A percentile compares a stretch with the other conserved stretches of the same genome.
These are phyloP conservation scores for Emydoidea blandingii DNA, from an alignment of 2,797 vertebrate species.

Conservation along the genomic window DNA sequence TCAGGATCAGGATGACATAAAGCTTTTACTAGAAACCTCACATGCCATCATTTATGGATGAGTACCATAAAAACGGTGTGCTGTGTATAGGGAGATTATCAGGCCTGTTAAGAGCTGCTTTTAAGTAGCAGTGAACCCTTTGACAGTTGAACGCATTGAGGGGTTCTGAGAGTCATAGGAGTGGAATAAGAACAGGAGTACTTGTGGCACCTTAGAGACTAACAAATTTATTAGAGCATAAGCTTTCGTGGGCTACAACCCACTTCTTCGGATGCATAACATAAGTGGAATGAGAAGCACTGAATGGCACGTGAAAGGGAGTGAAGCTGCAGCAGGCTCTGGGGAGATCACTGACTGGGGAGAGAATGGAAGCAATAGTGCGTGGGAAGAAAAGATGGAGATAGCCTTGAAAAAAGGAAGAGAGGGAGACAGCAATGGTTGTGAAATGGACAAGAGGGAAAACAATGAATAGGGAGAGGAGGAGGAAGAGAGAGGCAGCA, in stretches of 20 bases:
- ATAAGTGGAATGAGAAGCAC: not conserved
- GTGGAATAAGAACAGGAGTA: not conserved
- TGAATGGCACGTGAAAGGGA: not conserved
- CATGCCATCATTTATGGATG: not conserved
- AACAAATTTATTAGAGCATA: too few species aligned
- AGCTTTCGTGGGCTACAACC: too few species aligned
- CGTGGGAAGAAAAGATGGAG: not conserved
- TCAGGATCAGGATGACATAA: too few species aligned
- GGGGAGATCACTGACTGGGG: not conserved
- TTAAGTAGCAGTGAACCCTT: not conserved
- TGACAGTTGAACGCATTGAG: not conserved
- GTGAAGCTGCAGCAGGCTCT: not conserved
- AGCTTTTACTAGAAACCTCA: not conserved
- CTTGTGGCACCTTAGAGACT: too few species aligned
- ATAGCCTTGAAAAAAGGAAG: not conserved
- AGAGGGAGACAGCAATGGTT: not conserved
- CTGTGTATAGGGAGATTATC: not conserved
- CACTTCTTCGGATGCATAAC: too few species aligned
- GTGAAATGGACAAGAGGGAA: not conserved
- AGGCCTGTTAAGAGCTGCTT: not conserved
- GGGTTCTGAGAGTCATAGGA: not conserved
- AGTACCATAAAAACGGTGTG: not conserved
- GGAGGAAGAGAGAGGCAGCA: not conserved
- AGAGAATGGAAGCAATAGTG: too few species aligned
- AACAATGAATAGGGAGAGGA: not conserved